These are phyloP conservation scores for Buathra laborator DNA, from an alignment of 2,888 invertebrate species.

Conservation along the genomic window DNA sequence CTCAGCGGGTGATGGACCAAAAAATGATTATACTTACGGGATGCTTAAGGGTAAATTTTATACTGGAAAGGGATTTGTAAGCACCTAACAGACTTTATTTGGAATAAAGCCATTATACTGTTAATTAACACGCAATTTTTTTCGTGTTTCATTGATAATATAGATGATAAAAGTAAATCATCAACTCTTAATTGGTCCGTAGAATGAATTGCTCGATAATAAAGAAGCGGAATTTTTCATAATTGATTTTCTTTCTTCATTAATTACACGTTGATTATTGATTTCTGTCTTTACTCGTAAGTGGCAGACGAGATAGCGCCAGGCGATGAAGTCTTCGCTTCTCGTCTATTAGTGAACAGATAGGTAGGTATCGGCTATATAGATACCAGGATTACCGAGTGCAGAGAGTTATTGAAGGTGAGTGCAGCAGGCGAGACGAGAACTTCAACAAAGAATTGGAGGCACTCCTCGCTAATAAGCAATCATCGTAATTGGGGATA, in stretches of 20 bases:
- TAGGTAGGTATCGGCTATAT: neutral
- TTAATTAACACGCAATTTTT: too few relatives aligned
- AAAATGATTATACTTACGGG: too few relatives aligned
- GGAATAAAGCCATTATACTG: too few relatives aligned
- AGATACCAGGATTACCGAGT: constrained; percentile 37
- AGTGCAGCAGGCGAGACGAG: constrained; percentile 59
- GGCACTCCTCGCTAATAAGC: constrained; percentile 67
- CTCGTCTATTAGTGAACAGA: neutral
- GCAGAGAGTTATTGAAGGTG: constrained; percentile 37
- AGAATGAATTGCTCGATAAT: too few relatives aligned
- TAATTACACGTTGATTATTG: neutral
- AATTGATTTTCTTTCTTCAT: neutral
- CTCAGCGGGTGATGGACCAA: too few relatives aligned
- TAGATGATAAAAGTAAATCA: too few relatives aligned
- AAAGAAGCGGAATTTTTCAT: too few relatives aligned
- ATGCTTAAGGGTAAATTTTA: too few relatives aligned
- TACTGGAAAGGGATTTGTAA: too few relatives aligned
- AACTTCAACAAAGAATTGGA: constrained; percentile 63
- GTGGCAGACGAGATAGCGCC: neutral
- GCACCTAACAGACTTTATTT: too few relatives aligned
- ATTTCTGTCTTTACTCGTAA: neutral
- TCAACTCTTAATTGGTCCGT: too few relatives aligned
- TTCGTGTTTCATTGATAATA: too few relatives aligned
- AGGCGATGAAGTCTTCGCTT: constrained; percentile 1
- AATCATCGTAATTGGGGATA: constrained; percentile 79